These are phyloP conservation scores for Drosophila fuyamai DNA, from an alignment of 1,140 invertebrate species.

Conservation along the genomic window DNA sequence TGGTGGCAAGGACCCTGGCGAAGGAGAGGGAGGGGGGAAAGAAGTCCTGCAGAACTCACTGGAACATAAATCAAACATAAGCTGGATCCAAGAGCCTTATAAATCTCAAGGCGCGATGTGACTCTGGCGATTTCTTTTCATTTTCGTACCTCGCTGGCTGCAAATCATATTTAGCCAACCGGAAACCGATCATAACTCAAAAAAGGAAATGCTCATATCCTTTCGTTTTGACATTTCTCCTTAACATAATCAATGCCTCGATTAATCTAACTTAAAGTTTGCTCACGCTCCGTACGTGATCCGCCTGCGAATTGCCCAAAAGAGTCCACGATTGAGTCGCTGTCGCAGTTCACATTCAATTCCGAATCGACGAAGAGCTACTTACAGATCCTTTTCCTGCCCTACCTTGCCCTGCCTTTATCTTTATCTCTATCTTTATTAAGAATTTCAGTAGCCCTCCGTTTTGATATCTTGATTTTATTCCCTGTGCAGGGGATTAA, in stretches of 20 bases:
- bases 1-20: constrained; percentile 45
- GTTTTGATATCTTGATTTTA: constrained; percentile 81
- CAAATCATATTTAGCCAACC: constrained; percentile 79
- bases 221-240: constrained; percentile 78
- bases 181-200: constrained; percentile 78
- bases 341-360: constrained; percentile 17
- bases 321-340: constrained; percentile 31
- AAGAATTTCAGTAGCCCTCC: constrained; percentile 80
- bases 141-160: constrained; percentile 40
- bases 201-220: constrained; percentile 82
- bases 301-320: constrained; percentile 41
- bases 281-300: constrained; percentile 79
- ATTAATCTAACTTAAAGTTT: constrained; percentile 84
- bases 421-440: constrained; percentile 67
- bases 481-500: constrained; percentile 66
- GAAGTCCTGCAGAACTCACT: constrained; percentile 21
- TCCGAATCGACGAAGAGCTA: constrained; percentile 36
- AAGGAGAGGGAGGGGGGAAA: not conserved
- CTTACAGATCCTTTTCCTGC: constrained; percentile 68
- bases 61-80: constrained; percentile 69
- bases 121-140: constrained; percentile 21
- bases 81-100: constrained; percentile 40
- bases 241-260: constrained; percentile 61
- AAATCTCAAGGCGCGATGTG: constrained; percentile 47
- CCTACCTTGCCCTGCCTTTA: constrained; percentile 18